A percentile compares a stretch with the other conserved stretches of the same genome.
Evolutionary conservation across 2,888 invertebrate genomes (phyloP).

Genomic region (Rotaria sp.): DNA sequence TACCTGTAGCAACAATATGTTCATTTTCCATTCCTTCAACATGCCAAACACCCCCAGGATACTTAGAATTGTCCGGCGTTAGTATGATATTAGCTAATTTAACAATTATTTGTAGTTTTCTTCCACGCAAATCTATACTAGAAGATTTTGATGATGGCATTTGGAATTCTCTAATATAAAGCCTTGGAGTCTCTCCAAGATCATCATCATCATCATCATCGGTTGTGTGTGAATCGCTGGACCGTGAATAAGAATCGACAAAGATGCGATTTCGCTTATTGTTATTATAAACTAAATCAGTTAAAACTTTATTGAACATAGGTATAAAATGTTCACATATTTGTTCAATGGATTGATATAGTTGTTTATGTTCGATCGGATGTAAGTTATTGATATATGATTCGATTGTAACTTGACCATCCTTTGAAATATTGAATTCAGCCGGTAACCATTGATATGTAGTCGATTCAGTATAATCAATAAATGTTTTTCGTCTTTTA

Average conservation of each 20-base stretch:
- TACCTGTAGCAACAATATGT: background rate
- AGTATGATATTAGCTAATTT: background rate
- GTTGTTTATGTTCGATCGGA: background rate
- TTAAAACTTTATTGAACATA: background rate
- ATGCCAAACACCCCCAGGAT: conserved; percentile 17
- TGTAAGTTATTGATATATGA: no score
- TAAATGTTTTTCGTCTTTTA: background rate
- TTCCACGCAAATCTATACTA: background rate
- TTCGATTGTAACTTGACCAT: background rate
- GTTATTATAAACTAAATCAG: background rate
- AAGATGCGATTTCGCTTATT: background rate
- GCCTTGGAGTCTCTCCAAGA: no score
- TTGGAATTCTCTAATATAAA: background rate
- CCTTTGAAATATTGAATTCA: background rate
- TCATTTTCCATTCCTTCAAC: conserved; percentile 26
- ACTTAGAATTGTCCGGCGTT: background rate
- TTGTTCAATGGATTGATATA: background rate
- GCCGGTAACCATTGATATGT: background rate
- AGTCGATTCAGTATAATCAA: background rate
- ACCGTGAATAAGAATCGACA: background rate
- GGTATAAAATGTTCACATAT: background rate
- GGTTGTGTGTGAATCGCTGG: background rate
- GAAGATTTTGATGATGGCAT: background rate
- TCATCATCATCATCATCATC: background rate
- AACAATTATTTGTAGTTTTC: conserved; percentile 9